These are phyloP conservation scores for Sebastes cheni DNA, from an alignment of 2,797 vertebrate species.

Conservation along the genomic window DNA sequence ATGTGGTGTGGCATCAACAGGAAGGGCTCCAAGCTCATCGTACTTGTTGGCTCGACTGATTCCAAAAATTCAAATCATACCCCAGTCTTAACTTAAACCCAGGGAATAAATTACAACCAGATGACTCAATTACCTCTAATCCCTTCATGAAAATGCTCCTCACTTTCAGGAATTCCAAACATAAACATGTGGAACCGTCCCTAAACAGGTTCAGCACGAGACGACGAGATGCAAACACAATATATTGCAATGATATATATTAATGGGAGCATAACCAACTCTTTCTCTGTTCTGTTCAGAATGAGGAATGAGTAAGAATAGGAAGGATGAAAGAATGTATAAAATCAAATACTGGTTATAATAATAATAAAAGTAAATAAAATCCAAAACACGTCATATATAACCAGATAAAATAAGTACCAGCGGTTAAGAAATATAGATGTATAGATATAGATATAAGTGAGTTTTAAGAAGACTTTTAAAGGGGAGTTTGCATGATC, in stretches of 20 bases:
- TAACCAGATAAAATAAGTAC: not conserved
- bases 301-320: not conserved
- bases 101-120: slow-evolving; percentile 14
- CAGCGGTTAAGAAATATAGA: not conserved
- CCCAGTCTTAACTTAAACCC: slow-evolving; percentile 16
- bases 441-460: too few species aligned
- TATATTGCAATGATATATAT: not conserved
- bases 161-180: slow-evolving; percentile 29
- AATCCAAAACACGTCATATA: not conserved
- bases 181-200: not conserved
- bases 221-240: not conserved
- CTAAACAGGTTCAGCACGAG: not conserved
- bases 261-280: not conserved
- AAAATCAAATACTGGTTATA: not conserved
- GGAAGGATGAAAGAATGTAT: not conserved
- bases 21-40: slow-evolving; percentile 32
- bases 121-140: slow-evolving; percentile 52
- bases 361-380: not conserved
- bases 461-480: not conserved
- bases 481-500: not conserved
- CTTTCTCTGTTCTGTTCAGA: not conserved
- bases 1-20: slow-evolving; percentile 38
- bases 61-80: slow-evolving; percentile 18
- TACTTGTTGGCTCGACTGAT: slow-evolving; percentile 18
- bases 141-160: slow-evolving; percentile 20